Percentiles rank a stretch among this genome's conserved stretches.
phyloP scores from a whole-genome alignment of 2,113 vertebrate species.

The Condylura cristata region DNA sequence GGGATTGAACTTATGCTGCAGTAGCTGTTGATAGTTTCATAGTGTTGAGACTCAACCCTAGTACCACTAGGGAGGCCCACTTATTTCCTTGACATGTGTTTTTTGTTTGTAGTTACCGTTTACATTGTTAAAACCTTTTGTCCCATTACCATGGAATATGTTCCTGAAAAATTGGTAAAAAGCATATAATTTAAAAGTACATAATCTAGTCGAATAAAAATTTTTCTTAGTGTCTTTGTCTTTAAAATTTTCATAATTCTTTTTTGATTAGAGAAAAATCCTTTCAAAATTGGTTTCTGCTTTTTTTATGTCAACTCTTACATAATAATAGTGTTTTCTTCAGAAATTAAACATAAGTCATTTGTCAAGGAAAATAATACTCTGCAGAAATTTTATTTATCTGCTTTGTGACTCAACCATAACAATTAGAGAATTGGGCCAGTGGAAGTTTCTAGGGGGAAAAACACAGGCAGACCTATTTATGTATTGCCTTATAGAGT shows the following conservation, averaged over 20 bases:
- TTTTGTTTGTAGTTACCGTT: slow-evolving; percentile 23
- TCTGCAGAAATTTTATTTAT: slow-evolving; percentile 26
- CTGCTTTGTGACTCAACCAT: background rate
- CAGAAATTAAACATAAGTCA: slow-evolving; percentile 48
- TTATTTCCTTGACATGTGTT: slow-evolving; percentile 23
- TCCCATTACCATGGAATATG: background rate
- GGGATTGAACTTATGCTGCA: too few relatives aligned
- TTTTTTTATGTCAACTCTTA: slow-evolving; percentile 6
- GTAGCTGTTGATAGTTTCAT: too few relatives aligned
- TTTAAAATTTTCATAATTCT: background rate
- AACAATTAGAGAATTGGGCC: background rate
- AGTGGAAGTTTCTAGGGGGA: background rate
- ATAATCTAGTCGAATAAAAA: background rate
- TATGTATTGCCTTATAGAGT: background rate
- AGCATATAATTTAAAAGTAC: background rate
- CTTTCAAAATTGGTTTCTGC: slow-evolving; percentile 40
- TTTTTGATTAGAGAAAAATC: slow-evolving; percentile 4
- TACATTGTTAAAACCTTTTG: background rate
- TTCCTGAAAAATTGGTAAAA: background rate
- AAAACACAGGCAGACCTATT: background rate
- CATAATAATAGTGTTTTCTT: background rate
- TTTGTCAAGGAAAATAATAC: slow-evolving; percentile 22
- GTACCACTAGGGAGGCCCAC: too few relatives aligned
- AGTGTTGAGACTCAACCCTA: too few relatives aligned
- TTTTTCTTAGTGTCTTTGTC: background rate